phyloP scores from a whole-genome alignment of 2,113 vertebrate genomes.

The Hassar affinis region DNA sequence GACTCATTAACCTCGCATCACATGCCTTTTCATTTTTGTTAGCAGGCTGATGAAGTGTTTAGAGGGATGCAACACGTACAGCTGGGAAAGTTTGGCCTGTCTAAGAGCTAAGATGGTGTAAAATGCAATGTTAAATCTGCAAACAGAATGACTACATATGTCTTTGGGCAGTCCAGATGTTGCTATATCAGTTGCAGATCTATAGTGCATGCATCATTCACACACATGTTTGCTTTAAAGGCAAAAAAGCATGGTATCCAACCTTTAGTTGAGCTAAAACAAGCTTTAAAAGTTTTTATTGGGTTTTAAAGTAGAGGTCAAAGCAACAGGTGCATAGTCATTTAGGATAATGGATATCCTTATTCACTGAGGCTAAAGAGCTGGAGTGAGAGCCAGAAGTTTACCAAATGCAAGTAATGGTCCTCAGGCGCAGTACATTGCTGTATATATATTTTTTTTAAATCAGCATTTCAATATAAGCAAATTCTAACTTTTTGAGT shows the following conservation, averaged over 20 bases:
- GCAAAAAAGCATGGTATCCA: not conserved
- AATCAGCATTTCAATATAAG: not conserved
- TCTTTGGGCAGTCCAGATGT: slow-evolving; percentile 14
- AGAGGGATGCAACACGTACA: not conserved
- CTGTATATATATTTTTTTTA: not conserved
- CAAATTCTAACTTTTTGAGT: not conserved
- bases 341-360: not conserved
- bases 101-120: not conserved
- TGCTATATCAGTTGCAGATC: slow-evolving; percentile 3
- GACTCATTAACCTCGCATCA: not conserved
- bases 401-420: not conserved
- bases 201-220: slow-evolving; percentile 2
- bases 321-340: slow-evolving; percentile 1
- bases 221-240: slow-evolving; percentile 3
- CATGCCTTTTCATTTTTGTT: slow-evolving; percentile 4
- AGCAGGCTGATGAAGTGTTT: not conserved
- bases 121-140: slow-evolving; percentile 2
- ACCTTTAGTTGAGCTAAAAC: not conserved
- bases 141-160: slow-evolving; percentile 11
- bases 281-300: not conserved
- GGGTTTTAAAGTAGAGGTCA: not conserved
- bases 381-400: not conserved
- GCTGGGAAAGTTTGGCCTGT: not conserved
- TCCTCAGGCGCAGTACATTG: not conserved
- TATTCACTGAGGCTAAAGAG: not conserved